Evolutionary conservation across 1,140 invertebrate species (phyloP).

Genomic region (Asobara japonica): DNA sequence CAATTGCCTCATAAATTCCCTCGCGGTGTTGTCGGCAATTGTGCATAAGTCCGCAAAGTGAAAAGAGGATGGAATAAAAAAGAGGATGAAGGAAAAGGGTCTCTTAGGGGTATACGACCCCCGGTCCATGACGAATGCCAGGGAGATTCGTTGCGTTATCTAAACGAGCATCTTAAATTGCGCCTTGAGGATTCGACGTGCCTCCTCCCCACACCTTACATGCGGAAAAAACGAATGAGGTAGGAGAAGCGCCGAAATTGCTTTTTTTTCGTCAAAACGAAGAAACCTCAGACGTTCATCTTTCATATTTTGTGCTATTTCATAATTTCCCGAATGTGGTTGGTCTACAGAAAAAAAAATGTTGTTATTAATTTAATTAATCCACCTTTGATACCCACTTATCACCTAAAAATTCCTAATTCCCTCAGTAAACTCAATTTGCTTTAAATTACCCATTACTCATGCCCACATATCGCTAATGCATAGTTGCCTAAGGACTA

Average conservation of each 20-base stretch:
- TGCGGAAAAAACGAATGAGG: neutral
- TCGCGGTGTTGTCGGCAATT: slow-evolving; percentile 8
- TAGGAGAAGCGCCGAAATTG: no score
- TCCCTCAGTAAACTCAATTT: neutral
- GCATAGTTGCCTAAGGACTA: neutral
- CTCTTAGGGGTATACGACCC: slow-evolving; percentile 23
- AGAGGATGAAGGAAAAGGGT: slow-evolving; percentile 14
- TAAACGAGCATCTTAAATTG: slow-evolving; percentile 55
- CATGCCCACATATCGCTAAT: neutral
- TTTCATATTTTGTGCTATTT: no score
- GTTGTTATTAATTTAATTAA: neutral
- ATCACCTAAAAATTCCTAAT: neutral
- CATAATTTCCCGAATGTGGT: no score
- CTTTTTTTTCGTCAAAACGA: no score
- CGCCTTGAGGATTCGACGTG: slow-evolving; percentile 26
- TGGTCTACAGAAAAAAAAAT: neutral
- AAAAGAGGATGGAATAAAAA: neutral
- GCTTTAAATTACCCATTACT: neutral
- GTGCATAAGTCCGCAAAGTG: neutral
- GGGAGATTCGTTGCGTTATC: slow-evolving; percentile 42
- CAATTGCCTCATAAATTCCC: slow-evolving; percentile 56
- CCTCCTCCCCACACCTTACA: neutral
- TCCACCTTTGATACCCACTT: neutral
- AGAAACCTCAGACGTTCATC: no score
- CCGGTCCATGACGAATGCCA: slow-evolving; percentile 48